Conservation (phyloP, 2,888 invertebrate genomes). For the Acanthosepion pharaonis region DNA sequence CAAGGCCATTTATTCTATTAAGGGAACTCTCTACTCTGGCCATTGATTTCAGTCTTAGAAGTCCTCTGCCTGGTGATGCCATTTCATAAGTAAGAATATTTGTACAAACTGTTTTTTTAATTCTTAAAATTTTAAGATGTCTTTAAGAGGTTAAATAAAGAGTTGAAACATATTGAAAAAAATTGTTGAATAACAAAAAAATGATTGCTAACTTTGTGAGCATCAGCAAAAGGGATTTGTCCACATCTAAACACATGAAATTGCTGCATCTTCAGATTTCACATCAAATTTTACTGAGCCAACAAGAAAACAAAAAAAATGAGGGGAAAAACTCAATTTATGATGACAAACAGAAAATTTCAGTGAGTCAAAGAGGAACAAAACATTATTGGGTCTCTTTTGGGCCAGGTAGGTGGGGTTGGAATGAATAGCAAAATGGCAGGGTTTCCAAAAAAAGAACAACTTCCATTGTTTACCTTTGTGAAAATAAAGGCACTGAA, state of each 20-base stretch:
- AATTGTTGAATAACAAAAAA: not conserved
- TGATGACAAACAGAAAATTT: constrained; percentile 17
- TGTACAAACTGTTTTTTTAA: too few relatives aligned
- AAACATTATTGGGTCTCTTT: not conserved
- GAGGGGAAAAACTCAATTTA: not conserved
- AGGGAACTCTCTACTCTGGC: too few relatives aligned
- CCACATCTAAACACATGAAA: not conserved
- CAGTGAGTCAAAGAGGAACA: not conserved
- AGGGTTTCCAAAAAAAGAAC: not conserved
- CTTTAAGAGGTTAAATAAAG: too few relatives aligned
- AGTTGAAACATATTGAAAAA: too few relatives aligned
- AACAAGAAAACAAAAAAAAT: not conserved
- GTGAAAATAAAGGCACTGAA: constrained; percentile 33
- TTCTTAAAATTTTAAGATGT: too few relatives aligned
- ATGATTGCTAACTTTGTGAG: not conserved
- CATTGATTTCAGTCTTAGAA: too few relatives aligned
- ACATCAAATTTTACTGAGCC: not conserved
- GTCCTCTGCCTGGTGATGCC: too few relatives aligned
- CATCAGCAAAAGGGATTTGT: not conserved
- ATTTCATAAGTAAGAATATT: too few relatives aligned
- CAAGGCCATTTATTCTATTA: too few relatives aligned
- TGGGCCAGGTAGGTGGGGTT: not conserved
- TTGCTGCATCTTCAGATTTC: not conserved
- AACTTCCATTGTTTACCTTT: not conserved
- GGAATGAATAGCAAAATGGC: not conserved